Evolutionary conservation across 1,140 invertebrate species (phyloP), one percentile per base, ranked within the genome.

Genomic region (Nomia melanderi): DNA sequence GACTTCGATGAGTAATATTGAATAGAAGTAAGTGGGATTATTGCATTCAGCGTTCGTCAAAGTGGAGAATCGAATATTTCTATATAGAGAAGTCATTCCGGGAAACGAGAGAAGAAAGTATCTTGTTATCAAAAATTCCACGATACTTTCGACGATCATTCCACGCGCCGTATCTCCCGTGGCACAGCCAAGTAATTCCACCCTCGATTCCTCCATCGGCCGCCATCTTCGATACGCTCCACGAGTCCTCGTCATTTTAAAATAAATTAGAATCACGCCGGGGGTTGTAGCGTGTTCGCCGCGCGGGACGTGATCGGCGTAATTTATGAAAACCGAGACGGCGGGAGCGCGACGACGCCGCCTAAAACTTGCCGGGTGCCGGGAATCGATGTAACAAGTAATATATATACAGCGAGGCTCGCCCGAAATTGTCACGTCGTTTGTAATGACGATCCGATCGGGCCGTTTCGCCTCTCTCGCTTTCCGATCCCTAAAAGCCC

Each of bases 391-490:
- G 39, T 73, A 84, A 84, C 82, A 39, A 75, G 74, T 76, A 79
- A 79, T 85, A 80, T 82, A 77, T 82, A 77, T 85, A 82, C 79
- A 77, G 50, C 67, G 59, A 57, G 53, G 64, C 71, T 73, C 72
- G 73, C 54, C 77, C 71, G 25, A 79, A 81, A 86, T 85, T 74
- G 77, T 86, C 83, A 56, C 67, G 79, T 85, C 72, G 80, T 82
- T 85, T 85, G 83, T 86, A 86, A 86, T 78, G 82, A 86, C 75
- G 67, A 86, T 81, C 76, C 83, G 84, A 86, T 85, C 84, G 83
- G 53, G 47, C 60, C 79, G 76, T 71, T 64, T 67, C 62, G 59
- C 66, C 66, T 69, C 62, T 71, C 63, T 31, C 53, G 33, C 44
- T 4, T 17, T 53, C 27, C 67, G 20, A 31, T 4, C 57, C 3